Evolutionary conservation across 1,140 invertebrate species (phyloP).

Genomic region (Thereuonema tuberculata): DNA sequence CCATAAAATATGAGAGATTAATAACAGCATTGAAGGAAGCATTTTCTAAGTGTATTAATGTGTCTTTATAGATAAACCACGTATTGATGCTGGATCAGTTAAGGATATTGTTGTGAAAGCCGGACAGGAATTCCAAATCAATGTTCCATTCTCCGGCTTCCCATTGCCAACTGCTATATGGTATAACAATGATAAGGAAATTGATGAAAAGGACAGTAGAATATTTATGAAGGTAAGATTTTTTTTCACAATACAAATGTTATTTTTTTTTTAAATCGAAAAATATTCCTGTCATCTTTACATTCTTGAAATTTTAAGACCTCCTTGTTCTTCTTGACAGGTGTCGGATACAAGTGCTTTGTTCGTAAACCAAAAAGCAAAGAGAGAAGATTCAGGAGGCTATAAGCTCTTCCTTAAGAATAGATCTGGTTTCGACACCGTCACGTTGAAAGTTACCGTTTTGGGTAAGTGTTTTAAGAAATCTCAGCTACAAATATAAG

Average conservation of each 20-base stretch:
- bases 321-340: conserved; percentile 28
- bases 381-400: conserved; percentile 75
- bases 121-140: conserved; percentile 92
- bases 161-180: conserved; percentile 87
- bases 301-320: not conserved
- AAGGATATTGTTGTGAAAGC: conserved; percentile 92
- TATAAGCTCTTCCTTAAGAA: conserved; percentile 90
- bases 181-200: conserved; percentile 61
- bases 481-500: conserved; percentile 24
- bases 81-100: conserved; percentile 78
- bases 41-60: conserved; percentile 1
- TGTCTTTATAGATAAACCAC: conserved; percentile 59
- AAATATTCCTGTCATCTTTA: not conserved
- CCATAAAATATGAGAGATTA: too few relatives aligned
- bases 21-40: not conserved
- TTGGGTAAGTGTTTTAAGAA: conserved; percentile 42
- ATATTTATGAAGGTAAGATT: conserved; percentile 53
- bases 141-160: conserved; percentile 87
- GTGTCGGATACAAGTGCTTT: conserved; percentile 72
- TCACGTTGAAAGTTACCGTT: conserved; percentile 83
- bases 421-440: conserved; percentile 84
- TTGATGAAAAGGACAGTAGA: conserved; percentile 56
- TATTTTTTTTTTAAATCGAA: not conserved
- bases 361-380: conserved; percentile 81
- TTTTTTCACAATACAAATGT: not conserved